phyloP scores from a whole-genome alignment of 2,888 invertebrate species.

The Ethmia dodecea region DNA sequence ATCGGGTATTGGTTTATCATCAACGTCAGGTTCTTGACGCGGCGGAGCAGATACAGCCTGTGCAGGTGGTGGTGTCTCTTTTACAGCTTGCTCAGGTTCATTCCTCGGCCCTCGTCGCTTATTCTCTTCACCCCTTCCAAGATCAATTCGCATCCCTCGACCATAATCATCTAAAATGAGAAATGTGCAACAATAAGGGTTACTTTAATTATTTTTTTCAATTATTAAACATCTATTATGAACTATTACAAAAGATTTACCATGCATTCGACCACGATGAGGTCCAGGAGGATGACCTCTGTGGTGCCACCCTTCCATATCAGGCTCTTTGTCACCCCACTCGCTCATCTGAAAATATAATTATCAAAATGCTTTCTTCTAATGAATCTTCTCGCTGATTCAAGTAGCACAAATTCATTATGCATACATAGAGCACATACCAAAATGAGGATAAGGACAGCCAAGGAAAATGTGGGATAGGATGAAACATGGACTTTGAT shows the following conservation, averaged over 20 bases:
- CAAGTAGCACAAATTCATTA: neutral
- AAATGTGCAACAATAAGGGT: neutral
- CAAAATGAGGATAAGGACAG: constrained; percentile 67
- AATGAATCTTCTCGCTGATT: too few relatives aligned
- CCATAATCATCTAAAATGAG: constrained; percentile 53
- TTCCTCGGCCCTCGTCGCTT: constrained; percentile 56
- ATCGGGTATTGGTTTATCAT: constrained; percentile 78
- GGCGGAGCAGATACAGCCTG: constrained; percentile 32
- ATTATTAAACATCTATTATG: neutral
- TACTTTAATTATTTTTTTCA: neutral
- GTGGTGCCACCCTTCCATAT: constrained; percentile 69
- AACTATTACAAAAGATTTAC: constrained; percentile 24
- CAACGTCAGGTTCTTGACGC: constrained; percentile 58
- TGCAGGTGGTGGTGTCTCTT: constrained; percentile 50
- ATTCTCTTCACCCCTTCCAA: constrained; percentile 46
- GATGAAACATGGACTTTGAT: constrained; percentile 56
- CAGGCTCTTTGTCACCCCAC: constrained; percentile 71
- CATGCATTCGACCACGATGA: constrained; percentile 70
- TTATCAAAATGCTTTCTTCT: too few relatives aligned
- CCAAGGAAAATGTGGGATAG: constrained; percentile 73
- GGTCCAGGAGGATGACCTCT: constrained; percentile 62
- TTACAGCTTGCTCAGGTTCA: constrained; percentile 47
- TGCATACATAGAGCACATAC: constrained; percentile 39
- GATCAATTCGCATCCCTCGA: constrained; percentile 60
- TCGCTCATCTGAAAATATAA: constrained; percentile 57